Conservation (phyloP, 2,797 vertebrate genomes). For the Gallirallus australis region DNA sequence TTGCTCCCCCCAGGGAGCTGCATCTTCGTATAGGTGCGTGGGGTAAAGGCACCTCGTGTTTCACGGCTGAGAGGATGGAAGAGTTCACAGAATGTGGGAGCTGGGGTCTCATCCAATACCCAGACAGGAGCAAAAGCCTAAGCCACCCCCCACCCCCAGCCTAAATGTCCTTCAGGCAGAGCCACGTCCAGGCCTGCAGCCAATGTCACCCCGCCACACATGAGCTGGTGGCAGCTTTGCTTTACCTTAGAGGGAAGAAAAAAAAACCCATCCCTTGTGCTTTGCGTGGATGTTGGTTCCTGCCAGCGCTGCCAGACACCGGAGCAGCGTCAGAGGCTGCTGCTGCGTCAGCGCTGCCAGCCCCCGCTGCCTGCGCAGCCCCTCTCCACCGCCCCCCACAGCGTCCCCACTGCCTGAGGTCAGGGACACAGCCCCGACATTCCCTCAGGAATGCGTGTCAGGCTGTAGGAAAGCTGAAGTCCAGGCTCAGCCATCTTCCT, state of each 20-base stretch:
- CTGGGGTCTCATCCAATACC: not conserved
- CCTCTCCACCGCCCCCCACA: not conserved
- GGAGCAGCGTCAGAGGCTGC: slow-evolving; percentile 4
- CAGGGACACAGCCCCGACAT: fast-evolving
- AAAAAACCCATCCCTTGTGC: not conserved
- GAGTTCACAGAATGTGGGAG: not conserved
- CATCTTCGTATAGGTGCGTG: not conserved
- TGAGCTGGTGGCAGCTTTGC: not conserved
- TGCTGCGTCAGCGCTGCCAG: not conserved
- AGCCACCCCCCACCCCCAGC: not conserved
- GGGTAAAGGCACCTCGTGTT: not conserved
- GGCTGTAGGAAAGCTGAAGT: not conserved
- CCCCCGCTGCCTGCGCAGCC: not conserved
- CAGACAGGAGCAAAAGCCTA: not conserved
- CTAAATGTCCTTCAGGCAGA: not conserved
- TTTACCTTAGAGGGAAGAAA: slow-evolving; percentile 8
- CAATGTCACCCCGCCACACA: not conserved
- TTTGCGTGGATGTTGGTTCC: not conserved
- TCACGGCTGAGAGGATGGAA: not conserved
- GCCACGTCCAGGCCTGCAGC: not conserved
- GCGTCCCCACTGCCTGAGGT: not conserved
- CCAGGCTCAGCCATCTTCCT: fast-evolving
- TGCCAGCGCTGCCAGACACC: not conserved
- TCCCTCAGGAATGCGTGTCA: fast-evolving
- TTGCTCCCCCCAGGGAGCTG: not conserved